Evolutionary conservation across 2,797 vertebrate species (phyloP).

Genomic region (Lepus oiostolus): DNA sequence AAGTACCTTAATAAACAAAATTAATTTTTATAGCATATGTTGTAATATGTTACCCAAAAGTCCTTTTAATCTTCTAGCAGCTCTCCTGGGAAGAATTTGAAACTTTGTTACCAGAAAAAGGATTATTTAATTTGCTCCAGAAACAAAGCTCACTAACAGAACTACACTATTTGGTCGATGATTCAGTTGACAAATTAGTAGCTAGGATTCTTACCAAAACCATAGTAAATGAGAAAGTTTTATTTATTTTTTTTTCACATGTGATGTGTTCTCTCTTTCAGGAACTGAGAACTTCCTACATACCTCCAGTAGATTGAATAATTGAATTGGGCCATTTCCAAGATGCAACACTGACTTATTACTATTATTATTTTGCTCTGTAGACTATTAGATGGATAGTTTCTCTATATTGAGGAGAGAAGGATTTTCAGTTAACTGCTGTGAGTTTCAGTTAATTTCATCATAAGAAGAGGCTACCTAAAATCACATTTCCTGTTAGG

Average conservation of each 20-base stretch:
- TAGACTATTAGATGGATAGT: slow-evolving; percentile 71
- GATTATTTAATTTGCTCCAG: slow-evolving; percentile 75
- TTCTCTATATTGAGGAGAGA: slow-evolving; percentile 9
- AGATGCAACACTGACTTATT: slow-evolving; percentile 30
- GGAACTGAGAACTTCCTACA: slow-evolving; percentile 53
- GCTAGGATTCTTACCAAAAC: background rate
- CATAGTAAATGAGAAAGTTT: background rate
- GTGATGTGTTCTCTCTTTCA: slow-evolving; percentile 15
- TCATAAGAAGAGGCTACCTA: slow-evolving; percentile 74
- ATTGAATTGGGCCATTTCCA: slow-evolving; percentile 37
- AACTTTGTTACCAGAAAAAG: slow-evolving; percentile 39
- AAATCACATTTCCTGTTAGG: slow-evolving; percentile 70
- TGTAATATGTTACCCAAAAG: slow-evolving; percentile 75
- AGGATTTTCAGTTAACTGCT: slow-evolving; percentile 49
- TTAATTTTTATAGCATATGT: slow-evolving; percentile 85
- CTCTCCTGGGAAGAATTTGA: slow-evolving; percentile 71
- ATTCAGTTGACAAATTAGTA: slow-evolving; percentile 66
- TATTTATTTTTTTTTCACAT: background rate
- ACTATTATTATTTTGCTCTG: slow-evolving; percentile 72
- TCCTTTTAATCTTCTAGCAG: slow-evolving; percentile 66
- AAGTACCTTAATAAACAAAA: slow-evolving; percentile 84
- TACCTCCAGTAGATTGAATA: slow-evolving; percentile 21
- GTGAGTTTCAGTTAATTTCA: slow-evolving; percentile 72
- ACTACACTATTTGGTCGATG: slow-evolving; percentile 43
- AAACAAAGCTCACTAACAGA: slow-evolving; percentile 40